A percentile compares a stretch with the other conserved stretches of the same genome.
phyloP scores from a whole-genome alignment of 2,888 invertebrate genomes.

The Pyralis farinalis region DNA sequence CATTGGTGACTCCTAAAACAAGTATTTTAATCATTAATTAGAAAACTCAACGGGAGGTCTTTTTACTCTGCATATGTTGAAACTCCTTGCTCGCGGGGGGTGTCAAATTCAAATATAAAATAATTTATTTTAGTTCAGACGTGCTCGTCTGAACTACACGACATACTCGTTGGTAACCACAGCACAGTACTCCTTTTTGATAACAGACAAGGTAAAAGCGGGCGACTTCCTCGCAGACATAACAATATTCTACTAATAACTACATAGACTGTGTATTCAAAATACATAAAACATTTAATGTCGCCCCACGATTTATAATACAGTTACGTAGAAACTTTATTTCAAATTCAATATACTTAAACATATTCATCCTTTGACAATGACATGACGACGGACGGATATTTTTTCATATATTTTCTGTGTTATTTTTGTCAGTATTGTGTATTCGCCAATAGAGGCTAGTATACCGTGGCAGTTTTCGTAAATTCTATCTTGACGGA shows the following conservation, averaged over 20 bases:
- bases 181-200: too few species aligned
- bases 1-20: too few species aligned
- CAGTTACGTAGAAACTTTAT: constrained; percentile 3
- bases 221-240: too few species aligned
- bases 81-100: background rate
- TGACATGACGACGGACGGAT: background rate
- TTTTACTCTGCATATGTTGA: constrained; percentile 4
- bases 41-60: constrained; percentile 6
- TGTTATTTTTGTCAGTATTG: too few species aligned
- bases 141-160: too few species aligned
- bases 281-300: constrained; percentile 1
- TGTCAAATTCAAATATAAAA: constrained; percentile 1
- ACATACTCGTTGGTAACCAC: constrained; percentile 1
- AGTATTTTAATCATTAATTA: too few species aligned
- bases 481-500: too few species aligned
- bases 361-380: background rate
- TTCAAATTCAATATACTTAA: constrained; percentile 8
- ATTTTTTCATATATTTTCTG: background rate
- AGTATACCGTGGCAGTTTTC: too few species aligned
- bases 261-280: too few species aligned
- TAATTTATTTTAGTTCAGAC: background rate
- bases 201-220: background rate
- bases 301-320: background rate
- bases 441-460: too few species aligned
- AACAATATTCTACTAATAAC: too few species aligned